Percentiles rank a stretch among this genome's conserved stretches.
These are phyloP conservation scores for Candidula unifasciata DNA, from an alignment of 2,888 invertebrate genomes.

Conservation along the genomic window DNA sequence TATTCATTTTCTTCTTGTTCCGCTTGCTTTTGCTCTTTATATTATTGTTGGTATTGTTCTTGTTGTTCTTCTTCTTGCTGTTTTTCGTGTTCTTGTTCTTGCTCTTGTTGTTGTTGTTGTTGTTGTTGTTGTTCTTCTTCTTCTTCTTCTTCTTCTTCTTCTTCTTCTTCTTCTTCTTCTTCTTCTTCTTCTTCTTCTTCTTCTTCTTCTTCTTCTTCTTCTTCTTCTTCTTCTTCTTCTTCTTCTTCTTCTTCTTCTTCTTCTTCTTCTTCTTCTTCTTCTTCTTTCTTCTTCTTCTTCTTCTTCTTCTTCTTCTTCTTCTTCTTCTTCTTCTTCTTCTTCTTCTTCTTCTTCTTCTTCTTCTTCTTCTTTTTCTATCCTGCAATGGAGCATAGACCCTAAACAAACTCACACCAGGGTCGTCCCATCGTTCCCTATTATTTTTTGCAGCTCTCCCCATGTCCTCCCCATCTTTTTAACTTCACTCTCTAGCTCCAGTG, in stretches of 20 bases:
- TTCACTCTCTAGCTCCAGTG: too few relatives aligned
- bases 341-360: background rate
- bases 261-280: background rate
- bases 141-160: background rate
- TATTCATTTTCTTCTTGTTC: too few relatives aligned
- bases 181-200: background rate
- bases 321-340: background rate
- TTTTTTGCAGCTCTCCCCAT: too few relatives aligned
- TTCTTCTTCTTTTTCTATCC: background rate
- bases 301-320: background rate
- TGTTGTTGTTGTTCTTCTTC: background rate
- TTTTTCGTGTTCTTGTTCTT: conserved; percentile 4
- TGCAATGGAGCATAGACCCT: too few relatives aligned
- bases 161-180: background rate
- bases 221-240: conserved; percentile 7
- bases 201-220: background rate
- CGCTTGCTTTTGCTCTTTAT: too few relatives aligned
- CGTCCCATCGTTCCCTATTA: too few relatives aligned
- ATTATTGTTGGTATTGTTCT: too few relatives aligned
- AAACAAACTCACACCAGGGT: too few relatives aligned
- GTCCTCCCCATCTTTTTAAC: too few relatives aligned
- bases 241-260: background rate
- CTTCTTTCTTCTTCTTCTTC: conserved; percentile 9
- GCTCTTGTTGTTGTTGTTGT: conserved; percentile 12
- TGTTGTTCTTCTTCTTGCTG: background rate